Percentiles rank a stretch among this genome's conserved stretches.
Conservation (phyloP, 2,888 invertebrate species). For the Drosophila fungiperda region DNA sequence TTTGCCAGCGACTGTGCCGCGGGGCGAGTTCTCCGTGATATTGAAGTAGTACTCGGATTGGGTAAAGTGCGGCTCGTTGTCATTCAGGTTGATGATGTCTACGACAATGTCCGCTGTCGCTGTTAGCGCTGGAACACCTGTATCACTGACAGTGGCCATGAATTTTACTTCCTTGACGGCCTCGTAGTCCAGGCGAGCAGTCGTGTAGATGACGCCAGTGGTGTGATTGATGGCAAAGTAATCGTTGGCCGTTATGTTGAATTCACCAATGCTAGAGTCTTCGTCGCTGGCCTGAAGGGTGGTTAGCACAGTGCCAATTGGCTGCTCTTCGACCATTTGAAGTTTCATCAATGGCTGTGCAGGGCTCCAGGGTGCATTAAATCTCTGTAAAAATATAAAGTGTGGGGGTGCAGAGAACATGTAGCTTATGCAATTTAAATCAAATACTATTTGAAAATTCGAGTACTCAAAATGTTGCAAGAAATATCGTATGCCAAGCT, state of each 20-base stretch:
- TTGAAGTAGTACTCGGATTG: constrained; percentile 89
- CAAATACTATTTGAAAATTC: constrained; percentile 9
- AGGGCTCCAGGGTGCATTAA: constrained; percentile 90
- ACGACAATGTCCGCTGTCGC: constrained; percentile 92
- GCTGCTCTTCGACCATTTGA: constrained; percentile 93
- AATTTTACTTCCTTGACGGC: constrained; percentile 91
- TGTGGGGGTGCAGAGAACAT: constrained; percentile 2
- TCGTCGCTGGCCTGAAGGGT: constrained; percentile 92
- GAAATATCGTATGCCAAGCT: constrained; percentile 55
- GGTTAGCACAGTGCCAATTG: constrained; percentile 90
- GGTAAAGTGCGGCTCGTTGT: constrained; percentile 93
- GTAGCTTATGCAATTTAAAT: constrained; percentile 22
- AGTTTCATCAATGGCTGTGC: constrained; percentile 88
- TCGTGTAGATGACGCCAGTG: constrained; percentile 91
- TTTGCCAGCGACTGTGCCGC: constrained; percentile 90
- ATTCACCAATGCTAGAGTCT: constrained; percentile 93
- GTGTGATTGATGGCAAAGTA: constrained; percentile 93
- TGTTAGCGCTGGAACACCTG: constrained; percentile 93
- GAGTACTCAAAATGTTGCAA: constrained; percentile 32
- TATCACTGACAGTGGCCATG: constrained; percentile 93
- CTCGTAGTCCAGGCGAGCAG: constrained; percentile 94
- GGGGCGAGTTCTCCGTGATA: constrained; percentile 91
- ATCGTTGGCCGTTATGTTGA: constrained; percentile 88
- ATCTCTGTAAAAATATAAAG: constrained; percentile 86
- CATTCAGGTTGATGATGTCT: constrained; percentile 93